Conservation (phyloP, 2,888 invertebrate species). For the Dioctria linearis region DNA sequence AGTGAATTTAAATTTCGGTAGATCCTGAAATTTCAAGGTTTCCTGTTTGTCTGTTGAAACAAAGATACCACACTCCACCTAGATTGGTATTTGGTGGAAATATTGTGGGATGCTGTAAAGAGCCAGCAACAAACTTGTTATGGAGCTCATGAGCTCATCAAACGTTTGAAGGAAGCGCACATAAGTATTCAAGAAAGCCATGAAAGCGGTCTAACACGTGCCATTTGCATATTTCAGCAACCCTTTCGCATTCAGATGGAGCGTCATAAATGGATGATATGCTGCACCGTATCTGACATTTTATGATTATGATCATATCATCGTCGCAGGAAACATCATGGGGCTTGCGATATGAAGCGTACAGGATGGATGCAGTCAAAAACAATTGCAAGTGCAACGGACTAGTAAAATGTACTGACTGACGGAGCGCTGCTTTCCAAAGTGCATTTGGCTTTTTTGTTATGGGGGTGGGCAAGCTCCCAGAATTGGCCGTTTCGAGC, state of each 20-base stretch:
- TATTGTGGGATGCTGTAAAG: not conserved
- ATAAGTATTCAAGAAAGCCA: slow-evolving; percentile 54
- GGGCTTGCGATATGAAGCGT: slow-evolving; percentile 25
- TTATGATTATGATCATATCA: slow-evolving; percentile 54
- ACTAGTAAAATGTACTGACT: slow-evolving; percentile 57
- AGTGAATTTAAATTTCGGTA: no score
- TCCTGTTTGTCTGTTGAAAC: no score
- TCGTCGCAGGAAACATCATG: slow-evolving; percentile 32
- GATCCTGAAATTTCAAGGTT: no score
- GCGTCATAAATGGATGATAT: slow-evolving; percentile 53
- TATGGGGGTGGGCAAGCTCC: not conserved
- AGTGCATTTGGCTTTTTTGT: slow-evolving; percentile 50
- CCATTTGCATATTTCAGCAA: slow-evolving; percentile 51
- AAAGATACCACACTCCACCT: no score
- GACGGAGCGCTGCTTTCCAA: slow-evolving; percentile 10
- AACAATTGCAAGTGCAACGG: slow-evolving; percentile 58
- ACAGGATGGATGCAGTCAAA: slow-evolving; percentile 44
- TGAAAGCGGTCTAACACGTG: slow-evolving; percentile 54
- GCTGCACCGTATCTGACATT: slow-evolving; percentile 44
- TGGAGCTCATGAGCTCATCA: slow-evolving; percentile 32
- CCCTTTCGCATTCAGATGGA: slow-evolving; percentile 45
- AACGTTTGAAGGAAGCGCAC: slow-evolving; percentile 55
- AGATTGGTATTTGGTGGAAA: not conserved
- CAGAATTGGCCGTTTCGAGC: slow-evolving; percentile 50
- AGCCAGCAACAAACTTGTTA: slow-evolving; percentile 33